Evolutionary conservation across 1,140 invertebrate genomes (phyloP).

Genomic region (Geopemphigus sp.): DNA sequence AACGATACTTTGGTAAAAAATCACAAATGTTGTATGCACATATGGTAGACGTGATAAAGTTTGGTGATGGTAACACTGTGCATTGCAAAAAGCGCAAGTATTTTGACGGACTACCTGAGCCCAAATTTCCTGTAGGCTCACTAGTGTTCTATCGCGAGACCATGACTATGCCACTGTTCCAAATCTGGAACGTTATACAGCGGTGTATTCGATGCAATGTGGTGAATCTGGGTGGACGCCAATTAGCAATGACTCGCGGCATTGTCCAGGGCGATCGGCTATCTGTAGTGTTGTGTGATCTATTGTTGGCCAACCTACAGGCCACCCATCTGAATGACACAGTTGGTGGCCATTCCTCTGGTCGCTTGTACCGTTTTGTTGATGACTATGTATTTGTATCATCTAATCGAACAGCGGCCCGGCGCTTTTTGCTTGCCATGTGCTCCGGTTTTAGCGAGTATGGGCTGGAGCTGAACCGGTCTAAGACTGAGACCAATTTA

Average conservation of each 20-base stretch:
- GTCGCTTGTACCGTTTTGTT: background rate
- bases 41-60: constrained; percentile 2
- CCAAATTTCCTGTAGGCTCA: background rate
- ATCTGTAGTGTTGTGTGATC: constrained; percentile 14
- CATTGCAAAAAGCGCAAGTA: background rate
- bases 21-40: background rate
- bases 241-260: background rate
- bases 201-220: background rate
- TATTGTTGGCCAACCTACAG: constrained; percentile 14
- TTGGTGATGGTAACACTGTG: background rate
- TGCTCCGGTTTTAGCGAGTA: background rate
- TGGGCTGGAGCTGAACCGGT: background rate
- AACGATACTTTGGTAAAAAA: background rate
- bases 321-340: background rate
- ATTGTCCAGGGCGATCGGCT: constrained; percentile 26
- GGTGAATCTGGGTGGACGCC: background rate
- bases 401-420: background rate
- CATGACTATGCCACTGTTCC: background rate
- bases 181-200: background rate
- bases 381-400: constrained; percentile 43
- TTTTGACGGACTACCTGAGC: background rate
- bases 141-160: constrained; percentile 13
- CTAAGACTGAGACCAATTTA: constrained; percentile 28
- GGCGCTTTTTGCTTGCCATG: background rate
- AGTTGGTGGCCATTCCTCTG: background rate